Conservation (phyloP, 2,888 invertebrate genomes). For the Brenthis hecate region DNA sequence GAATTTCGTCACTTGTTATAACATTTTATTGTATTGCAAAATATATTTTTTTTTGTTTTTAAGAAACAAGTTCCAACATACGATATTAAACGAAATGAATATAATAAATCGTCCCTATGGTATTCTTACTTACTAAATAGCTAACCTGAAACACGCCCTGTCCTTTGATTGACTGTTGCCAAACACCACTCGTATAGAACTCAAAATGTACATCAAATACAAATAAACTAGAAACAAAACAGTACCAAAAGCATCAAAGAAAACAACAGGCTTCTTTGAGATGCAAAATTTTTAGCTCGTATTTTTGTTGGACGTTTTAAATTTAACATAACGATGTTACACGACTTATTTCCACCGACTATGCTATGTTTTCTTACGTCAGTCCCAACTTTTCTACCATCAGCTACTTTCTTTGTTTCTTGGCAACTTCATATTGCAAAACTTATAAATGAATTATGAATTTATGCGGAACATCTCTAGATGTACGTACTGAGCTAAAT, state of each 20-base stretch:
- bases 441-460: constrained; percentile 33
- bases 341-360: constrained; percentile 10
- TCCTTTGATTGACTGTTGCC: too few relatives aligned
- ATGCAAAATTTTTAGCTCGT: constrained; percentile 6
- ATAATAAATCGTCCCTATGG: too few relatives aligned
- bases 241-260: constrained; percentile 7
- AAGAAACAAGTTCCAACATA: too few relatives aligned
- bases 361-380: constrained; percentile 19
- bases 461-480: constrained; percentile 25
- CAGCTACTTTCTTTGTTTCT: constrained; percentile 23
- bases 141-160: not conserved
- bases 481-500: constrained; percentile 22
- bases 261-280: constrained; percentile 11
- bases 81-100: too few relatives aligned
- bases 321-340: constrained; percentile 19
- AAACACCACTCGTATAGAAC: too few relatives aligned
- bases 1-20: too few relatives aligned
- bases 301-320: constrained; percentile 7
- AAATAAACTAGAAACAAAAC: too few relatives aligned
- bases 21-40: too few relatives aligned
- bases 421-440: constrained; percentile 29
- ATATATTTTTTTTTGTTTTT: too few relatives aligned
- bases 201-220: too few relatives aligned
- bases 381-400: constrained; percentile 25
- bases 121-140: too few relatives aligned